Evolutionary conservation across 30 jellyfish, hydroid and myxozoan genomes (phyloP).

Genomic region (Aurelia sp.): DNA sequence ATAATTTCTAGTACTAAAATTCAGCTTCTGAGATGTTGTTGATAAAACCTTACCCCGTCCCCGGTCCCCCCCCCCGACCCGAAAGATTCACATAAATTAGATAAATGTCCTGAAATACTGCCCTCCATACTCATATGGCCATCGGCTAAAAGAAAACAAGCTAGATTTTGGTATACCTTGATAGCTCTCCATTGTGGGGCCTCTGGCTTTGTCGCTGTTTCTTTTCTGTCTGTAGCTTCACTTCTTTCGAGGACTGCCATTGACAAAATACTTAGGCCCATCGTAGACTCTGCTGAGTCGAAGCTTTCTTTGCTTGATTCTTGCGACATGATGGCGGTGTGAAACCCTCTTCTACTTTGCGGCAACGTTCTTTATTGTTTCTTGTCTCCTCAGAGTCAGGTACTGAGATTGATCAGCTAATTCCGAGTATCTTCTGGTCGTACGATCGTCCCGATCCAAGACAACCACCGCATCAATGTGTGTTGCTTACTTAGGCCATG

Average conservation of each 20-base stretch:
- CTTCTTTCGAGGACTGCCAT: conserved; percentile 15
- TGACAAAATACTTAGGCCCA: conserved; percentile 4
- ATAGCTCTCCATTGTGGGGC: conserved; percentile 10
- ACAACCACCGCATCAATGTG: no score
- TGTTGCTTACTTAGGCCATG: no score
- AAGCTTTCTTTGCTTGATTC: neutral
- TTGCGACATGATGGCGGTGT: neutral
- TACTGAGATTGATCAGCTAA: no score
- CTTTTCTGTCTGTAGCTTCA: neutral
- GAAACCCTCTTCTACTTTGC: neutral
- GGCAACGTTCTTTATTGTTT: no score
- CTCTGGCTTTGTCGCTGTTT: neutral
- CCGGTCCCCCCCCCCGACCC: no score
- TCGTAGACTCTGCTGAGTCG: neutral
- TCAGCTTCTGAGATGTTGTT: no score
- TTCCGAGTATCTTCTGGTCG: no score
- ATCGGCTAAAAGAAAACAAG: neutral
- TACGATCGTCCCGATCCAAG: no score
- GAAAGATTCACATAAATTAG: neutral
- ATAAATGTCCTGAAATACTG: neutral
- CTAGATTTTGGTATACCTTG: neutral
- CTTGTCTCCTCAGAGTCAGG: no score
- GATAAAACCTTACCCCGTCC: no score
- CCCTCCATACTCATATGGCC: neutral
- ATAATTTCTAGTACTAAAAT: no score